Percentiles rank a stretch among this genome's conserved stretches.
Conservation (phyloP, 2,113 vertebrate species). For the Atrichornis clamosus region DNA sequence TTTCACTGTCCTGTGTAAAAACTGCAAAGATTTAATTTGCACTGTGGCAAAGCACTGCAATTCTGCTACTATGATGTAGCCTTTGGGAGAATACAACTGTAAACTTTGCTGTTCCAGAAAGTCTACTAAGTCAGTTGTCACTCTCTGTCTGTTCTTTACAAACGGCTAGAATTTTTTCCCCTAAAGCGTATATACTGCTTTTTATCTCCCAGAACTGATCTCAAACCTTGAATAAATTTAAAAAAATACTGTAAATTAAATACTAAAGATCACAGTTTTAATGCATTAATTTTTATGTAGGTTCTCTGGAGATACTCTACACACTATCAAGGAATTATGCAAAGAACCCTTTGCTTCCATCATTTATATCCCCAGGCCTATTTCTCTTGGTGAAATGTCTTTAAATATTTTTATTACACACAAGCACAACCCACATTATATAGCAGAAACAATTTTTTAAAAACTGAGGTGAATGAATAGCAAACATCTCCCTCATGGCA, state of each 20-base stretch:
- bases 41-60: background rate
- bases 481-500: background rate
- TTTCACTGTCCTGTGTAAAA: background rate
- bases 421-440: fast-evolving
- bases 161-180: background rate
- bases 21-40: background rate
- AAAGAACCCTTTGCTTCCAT: background rate
- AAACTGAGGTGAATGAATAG: background rate
- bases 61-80: background rate
- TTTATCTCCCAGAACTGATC: background rate
- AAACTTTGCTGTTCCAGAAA: background rate
- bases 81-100: background rate
- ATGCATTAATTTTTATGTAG: background rate
- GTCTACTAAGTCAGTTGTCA: background rate
- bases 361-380: background rate
- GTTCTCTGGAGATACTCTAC: background rate
- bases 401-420: background rate
- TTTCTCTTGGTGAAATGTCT: background rate
- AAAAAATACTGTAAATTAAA: background rate
- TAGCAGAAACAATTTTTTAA: background rate
- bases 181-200: background rate
- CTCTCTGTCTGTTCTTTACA: background rate
- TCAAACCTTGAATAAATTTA: background rate
- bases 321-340: background rate
- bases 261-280: background rate